phyloP scores from a whole-genome alignment of 2,888 invertebrate genomes.

The Griposia aprilina region DNA sequence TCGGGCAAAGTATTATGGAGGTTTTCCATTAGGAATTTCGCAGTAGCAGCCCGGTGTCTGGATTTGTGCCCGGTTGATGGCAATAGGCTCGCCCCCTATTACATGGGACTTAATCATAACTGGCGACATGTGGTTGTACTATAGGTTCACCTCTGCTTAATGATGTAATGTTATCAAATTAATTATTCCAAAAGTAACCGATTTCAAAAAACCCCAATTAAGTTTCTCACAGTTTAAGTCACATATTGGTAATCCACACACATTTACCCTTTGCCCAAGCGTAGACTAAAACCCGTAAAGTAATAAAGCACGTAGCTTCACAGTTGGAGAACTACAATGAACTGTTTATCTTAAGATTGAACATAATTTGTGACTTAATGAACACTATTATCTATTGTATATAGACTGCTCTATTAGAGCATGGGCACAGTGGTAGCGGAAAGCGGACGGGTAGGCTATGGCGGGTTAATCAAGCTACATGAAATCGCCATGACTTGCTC shows the following conservation, averaged over 20 bases:
- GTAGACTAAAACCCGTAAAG: constrained; percentile 26
- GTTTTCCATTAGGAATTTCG: no score
- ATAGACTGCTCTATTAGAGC: neutral
- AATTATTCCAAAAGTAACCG: constrained; percentile 1
- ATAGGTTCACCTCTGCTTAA: no score
- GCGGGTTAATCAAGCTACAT: neutral
- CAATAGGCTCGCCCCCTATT: no score
- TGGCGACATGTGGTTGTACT: no score
- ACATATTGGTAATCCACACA: constrained; percentile 25
- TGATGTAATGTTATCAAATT: neutral
- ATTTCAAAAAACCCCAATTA: neutral
- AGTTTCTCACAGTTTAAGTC: neutral
- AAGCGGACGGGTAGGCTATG: neutral
- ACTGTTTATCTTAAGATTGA: constrained; percentile 45
- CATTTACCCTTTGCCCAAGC: constrained; percentile 33
- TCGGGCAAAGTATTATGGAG: no score
- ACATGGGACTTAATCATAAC: no score
- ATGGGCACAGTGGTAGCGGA: constrained; percentile 19
- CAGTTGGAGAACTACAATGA: constrained; percentile 48
- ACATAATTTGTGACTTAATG: constrained; percentile 60
- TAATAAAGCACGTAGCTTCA: constrained; percentile 45
- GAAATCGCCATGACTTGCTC: no score
- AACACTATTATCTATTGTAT: constrained; percentile 53
- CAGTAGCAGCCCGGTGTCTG: no score
- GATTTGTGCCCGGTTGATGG: no score